Conservation (phyloP, 2,888 invertebrate species). For the Drosophila aldrichi region DNA sequence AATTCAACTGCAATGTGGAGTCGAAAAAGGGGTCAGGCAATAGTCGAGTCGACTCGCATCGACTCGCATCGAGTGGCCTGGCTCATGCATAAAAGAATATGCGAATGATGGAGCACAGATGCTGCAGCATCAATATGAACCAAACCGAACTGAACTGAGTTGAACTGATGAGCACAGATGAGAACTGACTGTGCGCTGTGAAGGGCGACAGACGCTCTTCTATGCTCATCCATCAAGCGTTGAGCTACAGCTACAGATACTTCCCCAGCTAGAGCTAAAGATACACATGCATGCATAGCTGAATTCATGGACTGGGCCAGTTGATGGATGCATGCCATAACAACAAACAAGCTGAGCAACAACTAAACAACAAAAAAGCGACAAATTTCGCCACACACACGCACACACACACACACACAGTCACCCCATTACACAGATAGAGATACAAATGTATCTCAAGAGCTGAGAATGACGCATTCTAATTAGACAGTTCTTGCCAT, state of each 20-base stretch:
- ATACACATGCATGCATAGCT: slow-evolving; percentile 11
- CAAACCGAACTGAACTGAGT: slow-evolving; percentile 4
- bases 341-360: slow-evolving; percentile 22
- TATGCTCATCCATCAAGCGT: slow-evolving; percentile 61
- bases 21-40: not conserved
- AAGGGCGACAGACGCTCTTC: slow-evolving; percentile 31
- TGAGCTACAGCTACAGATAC: slow-evolving; percentile 37
- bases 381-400: slow-evolving; percentile 42
- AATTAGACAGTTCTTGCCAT: slow-evolving; percentile 44
- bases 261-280: slow-evolving; percentile 8
- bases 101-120: slow-evolving; percentile 57
- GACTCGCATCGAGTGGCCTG: slow-evolving; percentile 37
- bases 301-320: slow-evolving; percentile 39
- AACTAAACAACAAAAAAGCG: slow-evolving; percentile 30
- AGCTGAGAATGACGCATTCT: slow-evolving; percentile 47
- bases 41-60: slow-evolving; percentile 13
- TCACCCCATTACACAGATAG: not conserved
- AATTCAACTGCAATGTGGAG: slow-evolving; percentile 31
- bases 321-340: slow-evolving; percentile 63
- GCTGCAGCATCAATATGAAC: slow-evolving; percentile 29
- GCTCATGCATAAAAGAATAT: slow-evolving; percentile 60
- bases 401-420: not conserved
- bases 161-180: slow-evolving; percentile 18
- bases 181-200: slow-evolving; percentile 5
- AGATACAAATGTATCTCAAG: slow-evolving; percentile 41